phyloP scores from a whole-genome alignment of 2,888 invertebrate species.

The Metallyticus violacea region DNA sequence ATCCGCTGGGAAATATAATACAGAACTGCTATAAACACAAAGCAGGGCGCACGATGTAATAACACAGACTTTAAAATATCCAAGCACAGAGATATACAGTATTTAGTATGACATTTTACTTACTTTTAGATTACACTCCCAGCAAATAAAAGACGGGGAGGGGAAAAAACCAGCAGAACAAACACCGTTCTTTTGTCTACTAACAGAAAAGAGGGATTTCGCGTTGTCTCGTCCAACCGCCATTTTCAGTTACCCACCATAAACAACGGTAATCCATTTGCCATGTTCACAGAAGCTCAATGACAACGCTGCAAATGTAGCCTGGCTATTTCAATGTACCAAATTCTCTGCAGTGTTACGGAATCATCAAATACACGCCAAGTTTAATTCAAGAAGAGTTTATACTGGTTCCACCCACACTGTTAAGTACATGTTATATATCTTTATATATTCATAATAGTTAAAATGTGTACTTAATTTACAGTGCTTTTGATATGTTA shows the following conservation, averaged over 20 bases:
- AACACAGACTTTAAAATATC: not conserved
- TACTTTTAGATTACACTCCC: not conserved
- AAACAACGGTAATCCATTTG: not conserved
- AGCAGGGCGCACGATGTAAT: not conserved
- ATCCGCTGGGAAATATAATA: too few species aligned
- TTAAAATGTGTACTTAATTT: too few species aligned
- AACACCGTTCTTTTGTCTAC: not conserved
- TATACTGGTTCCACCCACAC: too few species aligned
- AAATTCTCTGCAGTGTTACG: not conserved
- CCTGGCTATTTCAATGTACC: not conserved
- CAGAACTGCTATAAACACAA: too few species aligned
- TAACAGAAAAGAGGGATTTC: not conserved
- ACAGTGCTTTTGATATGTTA: too few species aligned
- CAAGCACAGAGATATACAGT: not conserved
- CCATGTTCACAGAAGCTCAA: not conserved
- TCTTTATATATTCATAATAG: too few species aligned
- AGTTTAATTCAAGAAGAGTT: too few species aligned
- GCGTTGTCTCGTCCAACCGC: not conserved
- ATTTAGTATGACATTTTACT: not conserved
- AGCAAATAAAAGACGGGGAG: not conserved
- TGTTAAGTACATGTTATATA: too few species aligned
- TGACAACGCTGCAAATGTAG: not conserved
- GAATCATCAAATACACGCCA: not conserved
- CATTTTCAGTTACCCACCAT: not conserved
- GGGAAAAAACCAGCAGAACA: not conserved